phyloP scores from a whole-genome alignment of 2,113 vertebrate species.

The Gadus macrocephalus region DNA sequence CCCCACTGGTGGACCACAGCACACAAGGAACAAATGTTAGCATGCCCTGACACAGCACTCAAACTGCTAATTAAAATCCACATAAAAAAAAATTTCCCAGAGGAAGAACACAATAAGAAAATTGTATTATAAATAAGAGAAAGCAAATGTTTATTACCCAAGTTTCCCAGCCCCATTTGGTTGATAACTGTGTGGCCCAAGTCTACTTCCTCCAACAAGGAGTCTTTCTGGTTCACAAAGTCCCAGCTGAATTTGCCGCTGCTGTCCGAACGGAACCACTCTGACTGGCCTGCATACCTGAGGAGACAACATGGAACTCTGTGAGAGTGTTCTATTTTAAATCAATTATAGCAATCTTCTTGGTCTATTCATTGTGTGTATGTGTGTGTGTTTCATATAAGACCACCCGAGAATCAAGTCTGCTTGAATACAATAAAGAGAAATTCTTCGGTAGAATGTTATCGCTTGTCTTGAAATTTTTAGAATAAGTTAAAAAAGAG shows the following conservation, averaged over 20 bases:
- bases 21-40: not conserved
- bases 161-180: conserved; percentile 72
- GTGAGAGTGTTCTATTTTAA: not conserved
- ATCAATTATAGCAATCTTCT: not conserved
- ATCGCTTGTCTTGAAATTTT: too few species aligned
- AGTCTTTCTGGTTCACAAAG: conserved; percentile 48
- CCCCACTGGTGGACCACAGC: conserved; percentile 35
- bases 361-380: not conserved
- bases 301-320: not conserved
- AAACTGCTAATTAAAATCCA: not conserved
- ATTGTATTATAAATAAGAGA: not conserved
- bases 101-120: not conserved
- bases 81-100: not conserved
- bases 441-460: too few species aligned
- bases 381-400: too few species aligned
- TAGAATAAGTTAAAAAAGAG: too few species aligned
- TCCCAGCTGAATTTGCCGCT: conserved; percentile 53
- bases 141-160: conserved; percentile 62
- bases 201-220: conserved; percentile 74
- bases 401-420: too few species aligned
- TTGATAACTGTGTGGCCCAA: conserved; percentile 72
- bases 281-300: conserved; percentile 74
- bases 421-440: too few species aligned
- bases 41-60: not conserved
- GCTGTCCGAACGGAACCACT: conserved; percentile 64